Evolutionary conservation across 2,888 invertebrate genomes (phyloP), one percentile per base, ranked within the genome.

Genomic region (Conchocele bisecta): DNA sequence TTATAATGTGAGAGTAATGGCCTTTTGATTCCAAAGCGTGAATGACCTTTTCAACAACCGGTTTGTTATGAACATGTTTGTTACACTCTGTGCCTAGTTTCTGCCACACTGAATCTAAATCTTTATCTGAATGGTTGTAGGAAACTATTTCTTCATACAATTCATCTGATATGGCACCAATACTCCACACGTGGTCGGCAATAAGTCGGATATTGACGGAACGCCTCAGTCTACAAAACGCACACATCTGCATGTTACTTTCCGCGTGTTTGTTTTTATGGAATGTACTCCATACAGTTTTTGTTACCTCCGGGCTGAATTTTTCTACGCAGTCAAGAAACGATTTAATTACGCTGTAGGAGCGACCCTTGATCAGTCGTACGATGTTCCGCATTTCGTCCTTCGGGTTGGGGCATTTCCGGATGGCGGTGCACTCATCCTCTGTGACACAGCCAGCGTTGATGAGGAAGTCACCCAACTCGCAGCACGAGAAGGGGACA

Each of bases 1-100:
- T 28, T 29, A 48, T 28, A 20, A 48, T 28, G 17, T 48, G 48
- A 6, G 48, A 48, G 31, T 48, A 48, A 48, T 48, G 17, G 4
- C 48, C 48, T 48, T 48, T 48, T 3, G 29, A 31, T n/a, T 48
- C 48, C 6, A 48, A 31, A 28, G 48, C 48, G 17, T 48, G n/a
- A 29, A 48, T 17, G 6, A 48, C 31, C 17, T 28, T 48, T 48
- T 48, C 31, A 5, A 48, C 15, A 6, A 48, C 17, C n/a, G n/a
- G n/a, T 48, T 48, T 48, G 3, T 24, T 24, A 15, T 28, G 28
- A 5, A 29, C 48, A 6, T 28, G 31, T 4, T 28, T 48, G 29
- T 48, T 48, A n/a, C 48, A 28, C 11, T 11, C 48, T n/a, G 7
- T 31, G 15, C 29, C 26, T 2, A 48, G 28, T 48, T 6, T 28